Base-by-base conservation (phyloP, 1,140 invertebrate species). In the Cherax destructor region DNA sequence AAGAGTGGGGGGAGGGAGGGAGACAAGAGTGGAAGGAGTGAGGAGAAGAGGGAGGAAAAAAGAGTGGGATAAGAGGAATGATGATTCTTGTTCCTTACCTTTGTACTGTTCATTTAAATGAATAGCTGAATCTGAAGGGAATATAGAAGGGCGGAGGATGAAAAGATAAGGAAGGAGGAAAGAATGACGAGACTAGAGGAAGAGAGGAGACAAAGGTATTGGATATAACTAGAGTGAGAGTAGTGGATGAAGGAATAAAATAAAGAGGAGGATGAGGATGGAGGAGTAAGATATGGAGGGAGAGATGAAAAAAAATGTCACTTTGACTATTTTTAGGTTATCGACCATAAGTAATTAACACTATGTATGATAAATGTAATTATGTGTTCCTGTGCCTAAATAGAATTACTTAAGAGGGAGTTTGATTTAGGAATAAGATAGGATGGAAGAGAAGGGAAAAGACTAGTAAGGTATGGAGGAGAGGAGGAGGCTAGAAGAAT, bases 371-470 rank as follows among this genome's bases (percentile, higher is more conserved):
- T 41, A 41, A 41, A 41, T 41, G 30, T 41, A 41, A 41, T 41
- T 41, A n/a, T n/a, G 30, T 41, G 30, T 41, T 41, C 2, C 30
- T 41, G 30, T 41, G 30, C 30, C 30, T 41, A 41, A 41, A 41
- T 41, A 41, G 30, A 41, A 41, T 41, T 41, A 41, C 30, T 41
- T 9, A 59, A 16, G 56, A 59, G 56, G 16, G 56, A 59, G 16
- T 10, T 59, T 9, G 56, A 59, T 9, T 10, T 10, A 59, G 9
- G 56, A 16, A 9, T 10, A 69, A 86, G 84, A 85, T 56, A 85
- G 83, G 74, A 41, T 30, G 83, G 69, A 21, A 74, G 69, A 85
- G 61, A 85, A 24, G 74, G 61, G 74, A 5, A 72, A 61, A 81
- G 79, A 50, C 3, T 69, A 30, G 65, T 6, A 72, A 30, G 11